Percentiles rank a stretch among this genome's conserved stretches.
These are phyloP conservation scores for Aphidius gifuensis DNA, from an alignment of 1,140 invertebrate species.

Conservation along the genomic window DNA sequence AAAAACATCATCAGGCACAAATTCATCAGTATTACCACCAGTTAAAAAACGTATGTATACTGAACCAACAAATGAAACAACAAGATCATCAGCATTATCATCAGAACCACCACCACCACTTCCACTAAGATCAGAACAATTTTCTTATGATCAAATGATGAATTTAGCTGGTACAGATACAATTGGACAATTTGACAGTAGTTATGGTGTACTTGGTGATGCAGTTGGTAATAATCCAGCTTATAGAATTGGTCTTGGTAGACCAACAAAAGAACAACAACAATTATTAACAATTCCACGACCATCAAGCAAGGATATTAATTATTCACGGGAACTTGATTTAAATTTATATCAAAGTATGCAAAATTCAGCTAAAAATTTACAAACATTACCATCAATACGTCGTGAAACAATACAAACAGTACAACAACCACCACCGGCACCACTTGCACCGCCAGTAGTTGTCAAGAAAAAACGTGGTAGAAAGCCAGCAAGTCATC, in stretches of 20 bases:
- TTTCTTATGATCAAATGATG: constrained; percentile 47
- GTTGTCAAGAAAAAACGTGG: constrained; percentile 22
- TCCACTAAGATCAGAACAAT: constrained; percentile 39
- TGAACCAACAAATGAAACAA: constrained; percentile 32
- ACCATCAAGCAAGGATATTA: constrained; percentile 40
- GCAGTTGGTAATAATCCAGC: constrained; percentile 41
- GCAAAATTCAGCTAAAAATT: constrained; percentile 42
- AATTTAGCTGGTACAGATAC: constrained; percentile 37
- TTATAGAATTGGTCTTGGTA: constrained; percentile 44
- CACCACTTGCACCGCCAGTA: constrained; percentile 19
- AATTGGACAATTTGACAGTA: constrained; percentile 41
- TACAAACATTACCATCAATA: constrained; percentile 33
- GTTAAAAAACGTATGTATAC: constrained; percentile 51
- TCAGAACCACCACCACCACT: constrained; percentile 25
- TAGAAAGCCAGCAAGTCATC: constrained; percentile 44
- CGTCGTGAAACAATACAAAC: constrained; percentile 28
- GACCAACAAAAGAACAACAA: constrained; percentile 42
- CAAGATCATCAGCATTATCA: constrained; percentile 32
- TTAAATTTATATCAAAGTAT: constrained; percentile 47
- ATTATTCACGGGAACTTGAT: constrained; percentile 49
- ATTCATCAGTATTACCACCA: constrained; percentile 30
- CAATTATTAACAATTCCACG: constrained; percentile 44
- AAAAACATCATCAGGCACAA: constrained; percentile 32
- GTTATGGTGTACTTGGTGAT: constrained; percentile 41
- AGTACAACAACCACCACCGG: constrained; percentile 3